Evolutionary conservation across 2,797 vertebrate species (phyloP), one percentile per base, ranked within the genome.

Genomic region (Vipera latastei): DNA sequence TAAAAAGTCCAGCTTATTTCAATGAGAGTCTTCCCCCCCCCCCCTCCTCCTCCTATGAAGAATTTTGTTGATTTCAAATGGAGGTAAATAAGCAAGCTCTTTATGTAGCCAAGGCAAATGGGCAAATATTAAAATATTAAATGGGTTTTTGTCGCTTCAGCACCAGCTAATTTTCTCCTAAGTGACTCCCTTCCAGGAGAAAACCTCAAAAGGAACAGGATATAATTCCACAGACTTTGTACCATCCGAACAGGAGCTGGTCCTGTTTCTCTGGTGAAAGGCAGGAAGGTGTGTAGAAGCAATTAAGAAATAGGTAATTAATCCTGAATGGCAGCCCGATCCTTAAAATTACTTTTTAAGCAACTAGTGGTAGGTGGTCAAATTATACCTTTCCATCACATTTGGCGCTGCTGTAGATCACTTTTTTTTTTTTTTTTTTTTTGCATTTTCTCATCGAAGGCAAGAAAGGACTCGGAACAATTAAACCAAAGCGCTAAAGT

Each of bases 371-470:
- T 97, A 97, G 96, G 96, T 97, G 97, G 97, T 95, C 97, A 97
- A 97, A 97, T 97, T 97, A 97, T 96, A 97, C 97, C 96, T 96
- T 97, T 97, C 96, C 96, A 97, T 97, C 97, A 97, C 94, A 95
- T 93, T 96, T 95, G 94, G 95, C 94, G 78, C 94, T 69, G 13
- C 73, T 92, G 96, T 94, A 95, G 93, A 96, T 96, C 96, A 96
- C 94, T 96, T 95, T 89, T 9, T 16, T 2, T 61, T 9, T 60
- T 25, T 25, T n/a, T n/a, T 3, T 26, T 28, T n/a, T 32, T 0
- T 93, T 89, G 95, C 95, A 95, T 96, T 96, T 94, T 53, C 53
- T 56, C 53, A 78, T 83, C 8, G 38, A 83, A 48, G 73, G 73
- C 73, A 83, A 38, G 48, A 73, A 78, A 78, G 32, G 32, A 22